Conservation (phyloP, 64 coral and sea anemone genomes). For the Porites lutea region DNA sequence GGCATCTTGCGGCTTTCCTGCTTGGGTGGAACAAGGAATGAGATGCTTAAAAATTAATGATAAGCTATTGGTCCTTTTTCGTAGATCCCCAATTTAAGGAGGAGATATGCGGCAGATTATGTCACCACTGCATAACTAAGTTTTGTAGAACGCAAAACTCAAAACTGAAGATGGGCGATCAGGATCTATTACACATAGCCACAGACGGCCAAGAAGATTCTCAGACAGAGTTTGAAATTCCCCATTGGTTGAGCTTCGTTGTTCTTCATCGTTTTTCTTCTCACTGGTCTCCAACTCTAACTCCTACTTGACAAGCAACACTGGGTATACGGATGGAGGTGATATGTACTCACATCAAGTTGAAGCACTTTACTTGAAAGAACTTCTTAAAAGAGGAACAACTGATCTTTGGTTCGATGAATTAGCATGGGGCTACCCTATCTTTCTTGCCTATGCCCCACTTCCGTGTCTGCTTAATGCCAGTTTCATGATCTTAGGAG, state of each 20-base stretch:
- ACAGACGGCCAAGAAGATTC: background rate
- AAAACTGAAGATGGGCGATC: background rate
- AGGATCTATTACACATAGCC: background rate
- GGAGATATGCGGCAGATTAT: background rate
- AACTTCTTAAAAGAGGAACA: constrained; percentile 41
- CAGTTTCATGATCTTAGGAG: constrained; percentile 63
- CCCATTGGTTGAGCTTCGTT: constrained; percentile 71
- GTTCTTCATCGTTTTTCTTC: constrained; percentile 62
- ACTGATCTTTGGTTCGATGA: constrained; percentile 84
- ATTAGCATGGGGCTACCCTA: constrained; percentile 71
- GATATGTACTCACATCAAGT: constrained; percentile 87
- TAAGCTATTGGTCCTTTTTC: too few relatives aligned
- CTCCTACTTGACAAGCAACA: constrained; percentile 59
- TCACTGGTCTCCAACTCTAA: constrained; percentile 48
- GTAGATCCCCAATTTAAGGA: background rate
- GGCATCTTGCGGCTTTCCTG: background rate
- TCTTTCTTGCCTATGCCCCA: constrained; percentile 78
- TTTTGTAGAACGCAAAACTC: background rate
- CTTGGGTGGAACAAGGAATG: background rate
- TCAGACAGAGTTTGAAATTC: constrained; percentile 47
- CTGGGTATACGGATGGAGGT: constrained; percentile 73
- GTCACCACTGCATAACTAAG: background rate
- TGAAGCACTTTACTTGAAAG: constrained; percentile 58
- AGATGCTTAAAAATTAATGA: background rate
- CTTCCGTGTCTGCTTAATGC: constrained; percentile 72